Conservation (phyloP, 2,888 invertebrate genomes). For the Polymixis flavicincta region DNA sequence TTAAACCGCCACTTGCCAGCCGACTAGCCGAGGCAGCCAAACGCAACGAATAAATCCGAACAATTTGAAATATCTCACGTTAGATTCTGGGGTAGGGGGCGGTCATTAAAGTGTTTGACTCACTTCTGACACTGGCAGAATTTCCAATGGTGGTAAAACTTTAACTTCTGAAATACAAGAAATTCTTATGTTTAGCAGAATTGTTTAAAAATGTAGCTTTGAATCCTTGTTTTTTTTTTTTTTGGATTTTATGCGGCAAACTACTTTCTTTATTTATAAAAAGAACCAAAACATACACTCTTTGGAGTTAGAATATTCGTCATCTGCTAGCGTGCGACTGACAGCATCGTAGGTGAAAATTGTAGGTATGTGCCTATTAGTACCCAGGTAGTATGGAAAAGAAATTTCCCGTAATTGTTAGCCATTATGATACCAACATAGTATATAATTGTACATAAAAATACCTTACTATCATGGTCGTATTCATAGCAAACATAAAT, state of each 20-base stretch:
- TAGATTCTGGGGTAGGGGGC: too few species aligned
- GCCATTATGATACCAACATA: not conserved
- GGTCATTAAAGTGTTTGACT: constrained; percentile 4
- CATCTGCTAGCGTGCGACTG: not conserved
- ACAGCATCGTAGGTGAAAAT: not conserved
- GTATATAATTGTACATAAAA: not conserved
- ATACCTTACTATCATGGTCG: constrained; percentile 11
- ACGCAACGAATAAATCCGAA: too few species aligned
- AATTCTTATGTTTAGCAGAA: not conserved
- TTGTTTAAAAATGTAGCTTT: not conserved
- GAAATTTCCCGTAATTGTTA: constrained; percentile 4
- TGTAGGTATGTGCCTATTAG: not conserved
- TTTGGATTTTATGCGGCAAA: not conserved
- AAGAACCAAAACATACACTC: too few species aligned
- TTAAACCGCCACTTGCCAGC: too few species aligned
- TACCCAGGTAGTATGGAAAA: not conserved
- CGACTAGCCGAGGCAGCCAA: too few species aligned
- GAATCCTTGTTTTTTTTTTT: not conserved
- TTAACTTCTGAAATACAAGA: not conserved
- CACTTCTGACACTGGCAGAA: not conserved
- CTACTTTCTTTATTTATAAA: not conserved
- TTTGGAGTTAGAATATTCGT: not conserved
- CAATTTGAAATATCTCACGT: too few species aligned
- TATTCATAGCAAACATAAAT: constrained; percentile 1
- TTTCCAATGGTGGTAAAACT: not conserved